Conservation (phyloP, 1,140 invertebrate genomes). For the Pantala flavescens region DNA sequence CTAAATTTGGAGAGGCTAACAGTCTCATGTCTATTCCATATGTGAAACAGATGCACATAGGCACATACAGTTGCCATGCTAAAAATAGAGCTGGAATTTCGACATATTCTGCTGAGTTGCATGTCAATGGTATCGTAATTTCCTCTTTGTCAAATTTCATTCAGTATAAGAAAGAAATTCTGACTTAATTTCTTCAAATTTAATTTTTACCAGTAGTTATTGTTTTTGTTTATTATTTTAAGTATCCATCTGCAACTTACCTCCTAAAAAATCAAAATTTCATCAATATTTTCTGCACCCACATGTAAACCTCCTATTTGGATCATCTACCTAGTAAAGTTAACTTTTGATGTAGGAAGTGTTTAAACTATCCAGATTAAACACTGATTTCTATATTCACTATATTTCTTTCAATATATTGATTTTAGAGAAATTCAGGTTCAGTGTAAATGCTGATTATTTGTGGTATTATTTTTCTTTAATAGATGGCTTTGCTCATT, state of each 20-base stretch:
- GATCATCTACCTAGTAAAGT: too few relatives aligned
- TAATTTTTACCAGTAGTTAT: not conserved
- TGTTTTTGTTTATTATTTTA: not conserved
- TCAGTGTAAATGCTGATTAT: too few relatives aligned
- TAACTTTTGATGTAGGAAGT: too few relatives aligned
- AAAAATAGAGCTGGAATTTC: slow-evolving; percentile 42
- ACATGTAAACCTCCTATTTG: not conserved
- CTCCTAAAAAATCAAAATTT: not conserved
- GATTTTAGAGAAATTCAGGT: too few relatives aligned
- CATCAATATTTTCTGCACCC: not conserved
- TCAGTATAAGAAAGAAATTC: not conserved
- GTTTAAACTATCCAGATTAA: too few relatives aligned
- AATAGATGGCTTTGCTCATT: too few relatives aligned
- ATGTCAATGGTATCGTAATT: slow-evolving; percentile 42
- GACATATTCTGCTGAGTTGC: slow-evolving; percentile 41
- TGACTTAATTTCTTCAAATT: not conserved
- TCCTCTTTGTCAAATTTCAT: not conserved
- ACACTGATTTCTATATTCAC: too few relatives aligned
- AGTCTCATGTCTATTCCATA: not conserved
- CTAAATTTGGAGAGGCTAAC: slow-evolving; percentile 19
- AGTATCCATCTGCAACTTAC: not conserved
- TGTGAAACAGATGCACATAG: not conserved
- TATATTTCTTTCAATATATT: too few relatives aligned
- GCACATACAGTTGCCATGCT: slow-evolving; percentile 22
- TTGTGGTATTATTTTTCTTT: too few relatives aligned